These are phyloP conservation scores for Bradypodion ventrale DNA, from an alignment of 2,797 vertebrate species.

Conservation along the genomic window DNA sequence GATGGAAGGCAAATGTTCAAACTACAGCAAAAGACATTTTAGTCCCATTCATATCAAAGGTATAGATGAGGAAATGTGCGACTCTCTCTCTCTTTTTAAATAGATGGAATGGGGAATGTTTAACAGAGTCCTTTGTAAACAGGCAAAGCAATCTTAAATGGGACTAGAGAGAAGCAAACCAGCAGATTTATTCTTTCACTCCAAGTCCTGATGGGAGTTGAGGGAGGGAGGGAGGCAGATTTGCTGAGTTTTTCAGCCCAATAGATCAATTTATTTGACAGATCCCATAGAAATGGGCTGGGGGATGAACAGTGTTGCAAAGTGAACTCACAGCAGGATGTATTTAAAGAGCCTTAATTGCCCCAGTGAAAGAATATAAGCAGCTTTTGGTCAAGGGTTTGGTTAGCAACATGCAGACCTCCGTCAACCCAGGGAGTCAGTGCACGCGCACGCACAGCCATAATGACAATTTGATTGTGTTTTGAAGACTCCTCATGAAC, in stretches of 20 bases:
- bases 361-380: background rate
- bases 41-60: background rate
- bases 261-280: background rate
- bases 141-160: background rate
- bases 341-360: background rate
- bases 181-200: background rate
- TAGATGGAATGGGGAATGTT: background rate
- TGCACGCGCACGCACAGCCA: too few relatives aligned
- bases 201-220: background rate
- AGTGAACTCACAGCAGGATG: background rate
- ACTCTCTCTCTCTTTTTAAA: background rate
- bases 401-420: too few relatives aligned
- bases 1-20: background rate
- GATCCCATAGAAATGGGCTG: background rate
- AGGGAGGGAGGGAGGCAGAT: background rate
- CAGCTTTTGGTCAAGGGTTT: background rate
- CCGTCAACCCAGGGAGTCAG: too few relatives aligned
- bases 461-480: too few relatives aligned
- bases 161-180: background rate
- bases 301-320: background rate
- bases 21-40: background rate
- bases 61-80: background rate
- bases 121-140: background rate
- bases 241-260: background rate
- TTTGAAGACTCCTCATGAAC: too few relatives aligned